Conservation (phyloP, 53 echinoderm and acorn worm genomes). For the Actinopyga echinites region DNA sequence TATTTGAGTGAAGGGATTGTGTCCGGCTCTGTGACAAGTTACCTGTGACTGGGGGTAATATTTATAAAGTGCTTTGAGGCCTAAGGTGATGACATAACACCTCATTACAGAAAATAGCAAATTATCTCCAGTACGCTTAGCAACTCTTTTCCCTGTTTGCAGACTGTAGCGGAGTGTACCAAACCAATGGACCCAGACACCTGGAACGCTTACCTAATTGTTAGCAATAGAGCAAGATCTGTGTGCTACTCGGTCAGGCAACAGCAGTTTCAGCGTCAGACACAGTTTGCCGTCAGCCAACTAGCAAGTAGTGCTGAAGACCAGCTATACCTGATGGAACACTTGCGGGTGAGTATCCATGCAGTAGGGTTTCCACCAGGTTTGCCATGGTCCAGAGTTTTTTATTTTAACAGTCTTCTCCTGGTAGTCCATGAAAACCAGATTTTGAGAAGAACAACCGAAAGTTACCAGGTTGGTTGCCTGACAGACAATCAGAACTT, state of each 20-base stretch:
- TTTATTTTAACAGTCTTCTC: background rate
- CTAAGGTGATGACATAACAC: too few relatives aligned
- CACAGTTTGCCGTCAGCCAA: constrained; percentile 86
- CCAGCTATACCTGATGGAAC: constrained; percentile 85
- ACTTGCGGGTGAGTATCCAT: constrained; percentile 65
- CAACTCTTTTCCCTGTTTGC: background rate
- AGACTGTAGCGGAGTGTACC: constrained; percentile 91
- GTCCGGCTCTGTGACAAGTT: too few relatives aligned
- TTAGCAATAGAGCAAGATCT: constrained; percentile 91
- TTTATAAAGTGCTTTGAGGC: too few relatives aligned
- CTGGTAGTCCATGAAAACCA: too few relatives aligned
- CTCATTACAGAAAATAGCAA: too few relatives aligned
- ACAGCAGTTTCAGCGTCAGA: constrained; percentile 94
- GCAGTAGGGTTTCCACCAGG: too few relatives aligned
- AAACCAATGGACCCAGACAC: constrained; percentile 89
- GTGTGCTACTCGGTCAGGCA: constrained; percentile 94
- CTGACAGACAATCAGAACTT: too few relatives aligned
- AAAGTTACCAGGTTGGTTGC: too few relatives aligned
- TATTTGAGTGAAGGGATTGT: too few relatives aligned
- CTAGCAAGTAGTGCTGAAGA: constrained; percentile 81
- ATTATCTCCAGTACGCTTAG: too few relatives aligned
- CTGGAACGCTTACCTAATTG: constrained; percentile 98
- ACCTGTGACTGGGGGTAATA: too few relatives aligned
- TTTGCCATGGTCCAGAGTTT: background rate
- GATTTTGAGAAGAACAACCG: too few relatives aligned